These are phyloP conservation scores for Acanthurus leucopareius DNA, from an alignment of 2,797 vertebrate genomes.

Conservation along the genomic window DNA sequence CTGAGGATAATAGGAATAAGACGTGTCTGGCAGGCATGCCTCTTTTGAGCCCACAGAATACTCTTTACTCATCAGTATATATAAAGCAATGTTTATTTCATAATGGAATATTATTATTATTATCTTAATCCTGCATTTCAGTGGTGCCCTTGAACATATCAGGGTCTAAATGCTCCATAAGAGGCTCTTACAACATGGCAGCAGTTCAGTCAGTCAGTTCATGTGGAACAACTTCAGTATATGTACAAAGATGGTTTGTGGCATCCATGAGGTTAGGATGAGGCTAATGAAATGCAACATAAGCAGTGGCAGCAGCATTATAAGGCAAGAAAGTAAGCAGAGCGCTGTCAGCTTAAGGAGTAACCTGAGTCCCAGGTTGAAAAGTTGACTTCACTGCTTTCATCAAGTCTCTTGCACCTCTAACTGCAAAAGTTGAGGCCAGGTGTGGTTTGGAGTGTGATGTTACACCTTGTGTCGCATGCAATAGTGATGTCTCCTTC, in stretches of 20 bases:
- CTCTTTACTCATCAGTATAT: slow-evolving; percentile 19
- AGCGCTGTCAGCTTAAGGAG: not conserved
- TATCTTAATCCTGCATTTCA: slow-evolving; percentile 35
- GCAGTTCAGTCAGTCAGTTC: slow-evolving; percentile 17
- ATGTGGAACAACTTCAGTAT: slow-evolving; percentile 7
- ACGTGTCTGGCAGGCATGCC: slow-evolving; percentile 21
- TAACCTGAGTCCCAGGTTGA: not conserved
- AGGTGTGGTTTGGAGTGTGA: not conserved
- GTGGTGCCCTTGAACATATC: slow-evolving; percentile 5
- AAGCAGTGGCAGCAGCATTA: not conserved
- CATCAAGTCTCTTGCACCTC: not conserved
- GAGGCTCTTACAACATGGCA: slow-evolving; percentile 21
- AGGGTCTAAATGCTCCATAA: slow-evolving; percentile 23
- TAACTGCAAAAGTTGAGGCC: no score
- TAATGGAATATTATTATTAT: slow-evolving; percentile 38
- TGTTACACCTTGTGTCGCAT: no score
- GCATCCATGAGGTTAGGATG: slow-evolving; percentile 15
- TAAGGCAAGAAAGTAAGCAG: not conserved
- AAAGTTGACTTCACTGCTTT: not conserved
- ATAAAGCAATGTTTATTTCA: slow-evolving; percentile 10
- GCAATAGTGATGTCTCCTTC: no score
- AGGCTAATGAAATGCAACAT: slow-evolving; percentile 40
- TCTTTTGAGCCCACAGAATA: slow-evolving; percentile 7
- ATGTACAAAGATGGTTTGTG: slow-evolving; percentile 16
- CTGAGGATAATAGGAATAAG: slow-evolving; percentile 47